Base-by-base conservation (phyloP, 2,797 vertebrate genomes). In the Coendou prehensilis region DNA sequence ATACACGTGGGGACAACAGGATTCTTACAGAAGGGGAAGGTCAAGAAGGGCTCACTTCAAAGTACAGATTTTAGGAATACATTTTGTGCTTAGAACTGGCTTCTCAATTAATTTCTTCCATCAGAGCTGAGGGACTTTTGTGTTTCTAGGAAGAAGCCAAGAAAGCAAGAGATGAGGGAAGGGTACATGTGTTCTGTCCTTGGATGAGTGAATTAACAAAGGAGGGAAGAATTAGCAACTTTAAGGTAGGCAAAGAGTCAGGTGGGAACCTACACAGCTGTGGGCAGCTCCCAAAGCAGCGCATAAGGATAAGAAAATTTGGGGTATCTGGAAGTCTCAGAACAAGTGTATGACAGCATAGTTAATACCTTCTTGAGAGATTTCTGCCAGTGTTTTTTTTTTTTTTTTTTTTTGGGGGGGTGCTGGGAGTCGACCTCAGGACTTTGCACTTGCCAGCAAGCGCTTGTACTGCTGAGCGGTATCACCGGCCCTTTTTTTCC, bases 71-170 rank as follows among this genome's bases (percentile, higher is more conserved):
- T 79, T 84, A 64, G 63, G 28, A 73, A 64, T 52, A 22, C 5
- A 56, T 11, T 50, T 28, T 71, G 50, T 63, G 57, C 75, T 76
- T 54, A 33, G 7, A 28, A 79, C 2, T 82, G 11, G 52, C 8
- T 73, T 59, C 30, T 87, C 22, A 73, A 84, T 50, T 76, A 50
- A 56, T 89, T 89, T 8, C 91, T 20, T 82, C 15, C 4, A 4
- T 37, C 0, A 37, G 17, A 22, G 15, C 41, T 20, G 33, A 79
- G 8, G 56, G 37, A 47, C n/a, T 28, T 61, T 33, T 23, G 17
- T 41, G 30, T 78, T 95, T 85, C 37, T 22, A 85, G 91, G 52
- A 50, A 88, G 79, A 47, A 59, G n/a, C 33, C 26, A 69, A 76
- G 64, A 26, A 45, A 33, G 50, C 20, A 64, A 86, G 52, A 61